phyloP scores from a whole-genome alignment of 1,140 invertebrate species.

The Capitella teleta region DNA sequence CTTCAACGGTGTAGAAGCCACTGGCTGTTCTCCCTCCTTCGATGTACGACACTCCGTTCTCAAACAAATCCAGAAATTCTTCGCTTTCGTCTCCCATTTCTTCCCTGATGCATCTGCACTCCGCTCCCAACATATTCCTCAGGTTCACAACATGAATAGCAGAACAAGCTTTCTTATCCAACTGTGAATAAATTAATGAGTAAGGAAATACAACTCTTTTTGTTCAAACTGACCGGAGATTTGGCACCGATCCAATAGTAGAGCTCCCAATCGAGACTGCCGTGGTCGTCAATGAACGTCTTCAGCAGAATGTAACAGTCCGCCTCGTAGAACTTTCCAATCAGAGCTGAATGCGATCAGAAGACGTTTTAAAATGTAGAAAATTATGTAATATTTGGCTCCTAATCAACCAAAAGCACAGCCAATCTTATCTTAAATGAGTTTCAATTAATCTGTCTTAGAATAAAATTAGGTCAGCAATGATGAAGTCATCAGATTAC shows the following conservation, averaged over 20 bases:
- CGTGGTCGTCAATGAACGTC: constrained; percentile 72
- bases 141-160: constrained; percentile 99
- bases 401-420: too few species aligned
- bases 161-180: constrained; percentile 96
- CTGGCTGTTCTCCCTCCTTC: constrained; percentile 91
- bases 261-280: constrained; percentile 83
- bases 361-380: too few species aligned
- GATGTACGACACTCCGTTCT: constrained; percentile 85
- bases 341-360: constrained; percentile 75
- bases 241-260: constrained; percentile 98
- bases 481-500: too few species aligned
- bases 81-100: constrained; percentile 93
- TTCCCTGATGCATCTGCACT: constrained; percentile 92
- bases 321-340: constrained; percentile 98
- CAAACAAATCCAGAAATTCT: constrained; percentile 88
- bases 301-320: constrained; percentile 98
- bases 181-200: constrained; percentile 16
- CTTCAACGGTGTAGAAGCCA: constrained; percentile 93
- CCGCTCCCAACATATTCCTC: constrained; percentile 85
- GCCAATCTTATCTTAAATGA: too few species aligned
- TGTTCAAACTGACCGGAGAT: constrained; percentile 58
- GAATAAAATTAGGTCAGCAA: too few species aligned
- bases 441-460: too few species aligned
- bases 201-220: not conserved
- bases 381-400: too few species aligned